Evolutionary conservation across 1,140 invertebrate species (phyloP), one percentile per base, ranked within the genome.

Genomic region (Bombus affinis): DNA sequence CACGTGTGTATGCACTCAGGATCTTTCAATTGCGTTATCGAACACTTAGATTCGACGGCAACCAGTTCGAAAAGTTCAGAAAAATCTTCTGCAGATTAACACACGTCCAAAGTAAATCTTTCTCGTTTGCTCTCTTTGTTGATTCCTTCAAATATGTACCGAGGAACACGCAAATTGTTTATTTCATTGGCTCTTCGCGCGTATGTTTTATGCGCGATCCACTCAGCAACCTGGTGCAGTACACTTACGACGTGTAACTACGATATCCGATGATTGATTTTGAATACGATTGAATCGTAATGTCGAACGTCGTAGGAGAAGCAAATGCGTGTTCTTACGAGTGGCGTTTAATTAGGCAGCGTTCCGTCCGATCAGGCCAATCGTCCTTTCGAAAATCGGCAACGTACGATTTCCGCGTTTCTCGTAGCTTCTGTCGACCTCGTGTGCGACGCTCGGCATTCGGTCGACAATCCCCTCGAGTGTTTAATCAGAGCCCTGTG

Each of bases 11-110:
- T 57, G n/a, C 77, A 65, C 86, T 32, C 15, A 3, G 6, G 25
- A 85, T 62, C 13, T 72, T 72, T 73, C 77, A 37, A 73, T 80
- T 42, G 83, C 39, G 42, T 83, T 83, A 78, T 84, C 75, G 37
- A 59, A 57, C 22, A 32, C 18, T 32, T 22, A 18, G 35, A 18
- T 22, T 9, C 22, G 3, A 35, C 18, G 65, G n/a, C 18, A 68
- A 9, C 2, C 18, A 15, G 18, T 37, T 68, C 8, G 35, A 4
- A 22, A 10, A 22, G 15, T 35, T 37, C 0, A 18, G 2, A 39
- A 62, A 59, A 32, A 68, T 66, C 44, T 0, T 79, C 25, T n/a
- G 12, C 10, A 4, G 18, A 57, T 35, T 35, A 70, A 4, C 66
- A n/a, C 13, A 4, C n/a, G 6, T 37, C 44, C 13, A 3, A 32